These are phyloP conservation scores for Heliangelus exortis DNA, from an alignment of 2,797 vertebrate genomes.

Conservation along the genomic window DNA sequence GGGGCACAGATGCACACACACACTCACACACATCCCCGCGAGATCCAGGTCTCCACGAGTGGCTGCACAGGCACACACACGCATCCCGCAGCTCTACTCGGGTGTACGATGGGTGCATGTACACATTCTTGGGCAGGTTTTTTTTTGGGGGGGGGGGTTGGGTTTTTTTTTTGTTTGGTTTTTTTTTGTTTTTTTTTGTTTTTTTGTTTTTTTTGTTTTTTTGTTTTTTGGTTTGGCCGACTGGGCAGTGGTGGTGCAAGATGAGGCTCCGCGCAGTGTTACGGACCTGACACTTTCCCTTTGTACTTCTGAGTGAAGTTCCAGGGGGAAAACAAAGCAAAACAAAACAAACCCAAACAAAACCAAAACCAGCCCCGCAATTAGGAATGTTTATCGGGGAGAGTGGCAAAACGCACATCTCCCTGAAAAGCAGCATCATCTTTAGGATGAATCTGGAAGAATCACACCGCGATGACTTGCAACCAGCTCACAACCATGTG, in stretches of 20 bases:
- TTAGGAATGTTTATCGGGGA: neutral
- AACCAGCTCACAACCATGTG: neutral
- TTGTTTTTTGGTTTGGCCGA: conserved; percentile 61
- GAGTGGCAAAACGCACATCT: neutral
- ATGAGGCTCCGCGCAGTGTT: conserved; percentile 19
- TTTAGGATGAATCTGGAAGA: neutral
- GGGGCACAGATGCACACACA: neutral
- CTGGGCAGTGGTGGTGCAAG: conserved; percentile 16
- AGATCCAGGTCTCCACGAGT: neutral
- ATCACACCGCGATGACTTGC: neutral
- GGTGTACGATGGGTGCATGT: neutral
- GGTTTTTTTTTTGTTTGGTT: no score
- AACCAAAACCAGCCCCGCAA: neutral
- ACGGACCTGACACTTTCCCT: conserved; percentile 22
- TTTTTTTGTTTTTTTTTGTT: no score
- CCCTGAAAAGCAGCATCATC: neutral
- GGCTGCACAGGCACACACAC: fast-evolving
- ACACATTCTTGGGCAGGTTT: conserved; percentile 59
- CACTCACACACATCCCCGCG: neutral
- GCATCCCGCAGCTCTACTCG: neutral
- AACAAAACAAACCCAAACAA: neutral
- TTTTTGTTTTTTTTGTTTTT: no score
- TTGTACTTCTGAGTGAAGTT: conserved; percentile 18
- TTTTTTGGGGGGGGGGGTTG: no score
- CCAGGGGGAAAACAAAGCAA: neutral